A percentile compares a stretch with the other conserved stretches of the same genome.
Evolutionary conservation across 2,797 vertebrate species (phyloP).

Genomic region (Cryptoprocta ferox): DNA sequence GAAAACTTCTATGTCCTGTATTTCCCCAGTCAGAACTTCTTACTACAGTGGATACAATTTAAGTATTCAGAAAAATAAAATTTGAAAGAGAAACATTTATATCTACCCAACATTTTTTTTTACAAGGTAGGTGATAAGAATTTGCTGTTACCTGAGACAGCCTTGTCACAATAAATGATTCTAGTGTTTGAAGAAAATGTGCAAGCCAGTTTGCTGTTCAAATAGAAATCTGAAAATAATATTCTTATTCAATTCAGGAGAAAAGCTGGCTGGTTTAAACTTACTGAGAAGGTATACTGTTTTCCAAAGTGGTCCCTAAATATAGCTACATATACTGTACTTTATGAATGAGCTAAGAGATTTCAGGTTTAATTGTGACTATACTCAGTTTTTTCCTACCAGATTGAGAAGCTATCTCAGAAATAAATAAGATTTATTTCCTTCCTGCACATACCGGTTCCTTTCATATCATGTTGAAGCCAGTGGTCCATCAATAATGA

Average conservation of each 20-base stretch:
- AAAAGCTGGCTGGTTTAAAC: not conserved
- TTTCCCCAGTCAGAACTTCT: not conserved
- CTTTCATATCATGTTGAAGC: not conserved
- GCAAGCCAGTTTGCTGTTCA: slow-evolving; percentile 10
- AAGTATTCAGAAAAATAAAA: not conserved
- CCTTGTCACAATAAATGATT: slow-evolving; percentile 1
- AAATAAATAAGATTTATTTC: slow-evolving; percentile 1
- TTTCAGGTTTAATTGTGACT: not conserved
- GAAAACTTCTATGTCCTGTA: not conserved
- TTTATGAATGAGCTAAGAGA: not conserved
- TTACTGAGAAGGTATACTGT: not conserved
- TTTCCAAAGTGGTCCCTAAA: not conserved
- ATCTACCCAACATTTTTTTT: slow-evolving; percentile 17
- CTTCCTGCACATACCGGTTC: not conserved
- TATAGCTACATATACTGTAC: not conserved
- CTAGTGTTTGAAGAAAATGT: slow-evolving; percentile 34
- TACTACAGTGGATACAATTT: slow-evolving; percentile 4
- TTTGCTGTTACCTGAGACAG: not conserved
- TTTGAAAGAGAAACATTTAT: not conserved
- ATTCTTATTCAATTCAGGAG: slow-evolving; percentile 7
- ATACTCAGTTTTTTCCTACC: not conserved
- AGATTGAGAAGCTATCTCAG: not conserved
- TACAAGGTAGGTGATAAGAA: slow-evolving; percentile 6
- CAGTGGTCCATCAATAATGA: not conserved
- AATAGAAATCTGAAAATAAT: slow-evolving; percentile 10